Percentiles rank a stretch among this genome's conserved stretches.
These are phyloP conservation scores for Oxyteleia sp. DNA, from an alignment of 2,888 invertebrate species.

Conservation along the genomic window DNA sequence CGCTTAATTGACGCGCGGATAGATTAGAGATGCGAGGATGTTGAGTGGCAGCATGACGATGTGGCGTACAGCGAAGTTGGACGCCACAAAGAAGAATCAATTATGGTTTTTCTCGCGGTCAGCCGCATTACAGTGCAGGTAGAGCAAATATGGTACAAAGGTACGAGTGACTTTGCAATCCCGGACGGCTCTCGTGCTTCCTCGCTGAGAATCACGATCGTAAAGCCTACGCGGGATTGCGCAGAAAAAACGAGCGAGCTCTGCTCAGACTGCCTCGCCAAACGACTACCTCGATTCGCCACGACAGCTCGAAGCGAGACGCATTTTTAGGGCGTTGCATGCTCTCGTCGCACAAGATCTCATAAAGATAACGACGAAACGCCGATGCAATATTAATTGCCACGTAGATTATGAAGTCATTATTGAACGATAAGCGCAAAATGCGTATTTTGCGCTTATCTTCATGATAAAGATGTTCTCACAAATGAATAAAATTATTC, in stretches of 20 bases:
- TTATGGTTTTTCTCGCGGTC: conserved; percentile 82
- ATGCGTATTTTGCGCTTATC: background rate
- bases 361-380: conserved; percentile 53
- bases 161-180: conserved; percentile 83
- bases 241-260: conserved; percentile 68
- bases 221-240: conserved; percentile 75
- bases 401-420: conserved; percentile 62
- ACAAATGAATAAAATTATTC: conserved; percentile 3
- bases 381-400: conserved; percentile 62
- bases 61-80: conserved; percentile 36
- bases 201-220: conserved; percentile 73
- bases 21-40: conserved; percentile 61
- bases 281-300: conserved; percentile 81
- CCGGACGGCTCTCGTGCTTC: conserved; percentile 62
- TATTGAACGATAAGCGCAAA: conserved; percentile 28
- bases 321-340: conserved; percentile 59
- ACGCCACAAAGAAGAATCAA: conserved; percentile 84
- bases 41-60: conserved; percentile 26
- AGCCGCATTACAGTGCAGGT: conserved; percentile 71
- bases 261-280: conserved; percentile 67
- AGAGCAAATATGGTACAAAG: conserved; percentile 84
- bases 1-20: conserved; percentile 60
- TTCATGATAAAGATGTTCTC: background rate
- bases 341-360: conserved; percentile 51
- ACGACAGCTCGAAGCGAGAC: conserved; percentile 76